Conservation (phyloP, 2,888 invertebrate species). For the Ecdyonurus torrentis region DNA sequence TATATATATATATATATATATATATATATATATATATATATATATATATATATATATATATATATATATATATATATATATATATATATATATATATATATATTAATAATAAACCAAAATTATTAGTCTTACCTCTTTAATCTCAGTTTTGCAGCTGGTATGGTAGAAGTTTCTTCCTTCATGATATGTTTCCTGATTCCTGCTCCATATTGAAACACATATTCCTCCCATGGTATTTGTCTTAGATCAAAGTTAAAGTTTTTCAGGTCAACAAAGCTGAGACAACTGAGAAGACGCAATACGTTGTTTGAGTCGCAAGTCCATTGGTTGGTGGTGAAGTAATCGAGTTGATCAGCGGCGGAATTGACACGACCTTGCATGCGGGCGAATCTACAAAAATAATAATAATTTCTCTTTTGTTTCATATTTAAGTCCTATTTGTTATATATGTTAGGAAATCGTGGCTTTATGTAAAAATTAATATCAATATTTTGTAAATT, state of each 20-base stretch:
- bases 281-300: background rate
- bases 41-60: no score
- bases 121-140: constrained; percentile 40
- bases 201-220: constrained; percentile 62
- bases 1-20: no score
- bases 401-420: no score
- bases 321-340: constrained; percentile 1
- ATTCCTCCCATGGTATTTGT: constrained; percentile 58
- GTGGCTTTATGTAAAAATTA: no score
- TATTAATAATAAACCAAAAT: no score
- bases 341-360: background rate
- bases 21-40: no score
- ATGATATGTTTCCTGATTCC: constrained; percentile 71
- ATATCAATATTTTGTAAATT: no score
- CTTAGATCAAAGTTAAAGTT: constrained; percentile 48
- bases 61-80: no score
- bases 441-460: no score
- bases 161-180: constrained; percentile 50
- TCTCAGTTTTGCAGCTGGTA: constrained; percentile 45
- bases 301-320: background rate
- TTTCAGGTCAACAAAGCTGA: constrained; percentile 31
- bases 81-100: no score
- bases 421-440: no score
- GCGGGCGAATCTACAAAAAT: background rate
- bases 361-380: background rate